Evolutionary conservation across 2,113 vertebrate genomes (phyloP).

Genomic region (Psilopogon haemacephalus): DNA sequence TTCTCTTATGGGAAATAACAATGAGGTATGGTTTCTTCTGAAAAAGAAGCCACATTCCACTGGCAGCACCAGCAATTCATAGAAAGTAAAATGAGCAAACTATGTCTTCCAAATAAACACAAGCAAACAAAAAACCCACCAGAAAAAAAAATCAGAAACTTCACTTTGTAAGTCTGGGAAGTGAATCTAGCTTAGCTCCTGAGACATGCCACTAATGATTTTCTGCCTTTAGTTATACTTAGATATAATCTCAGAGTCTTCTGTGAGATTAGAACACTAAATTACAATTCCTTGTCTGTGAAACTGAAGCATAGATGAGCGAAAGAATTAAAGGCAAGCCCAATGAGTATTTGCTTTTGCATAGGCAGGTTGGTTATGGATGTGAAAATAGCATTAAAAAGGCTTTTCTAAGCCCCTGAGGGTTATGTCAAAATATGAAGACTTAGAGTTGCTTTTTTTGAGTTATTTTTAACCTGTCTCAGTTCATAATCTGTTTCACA

Average conservation of each 20-base stretch:
- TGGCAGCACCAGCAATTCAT: neutral
- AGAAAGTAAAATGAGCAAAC: neutral
- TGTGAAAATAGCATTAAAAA: neutral
- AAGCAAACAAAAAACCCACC: neutral
- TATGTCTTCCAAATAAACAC: neutral
- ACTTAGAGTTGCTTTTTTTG: neutral
- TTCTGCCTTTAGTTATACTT: neutral
- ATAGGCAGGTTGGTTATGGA: neutral
- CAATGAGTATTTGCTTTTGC: neutral
- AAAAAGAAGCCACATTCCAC: neutral
- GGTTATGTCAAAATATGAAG: neutral
- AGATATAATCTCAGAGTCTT: neutral
- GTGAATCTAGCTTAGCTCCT: neutral
- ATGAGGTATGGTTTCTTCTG: neutral
- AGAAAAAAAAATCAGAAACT: neutral
- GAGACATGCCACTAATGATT: neutral
- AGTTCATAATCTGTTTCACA: neutral
- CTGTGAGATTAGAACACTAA: neutral
- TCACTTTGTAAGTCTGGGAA: neutral
- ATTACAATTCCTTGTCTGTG: neutral
- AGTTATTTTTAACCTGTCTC: conserved; percentile 19
- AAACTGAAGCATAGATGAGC: neutral
- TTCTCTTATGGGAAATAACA: neutral
- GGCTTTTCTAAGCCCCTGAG: neutral
- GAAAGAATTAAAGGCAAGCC: neutral